These are phyloP conservation scores for Cossypha polioptera DNA, from an alignment of 2,797 vertebrate genomes.

Conservation along the genomic window DNA sequence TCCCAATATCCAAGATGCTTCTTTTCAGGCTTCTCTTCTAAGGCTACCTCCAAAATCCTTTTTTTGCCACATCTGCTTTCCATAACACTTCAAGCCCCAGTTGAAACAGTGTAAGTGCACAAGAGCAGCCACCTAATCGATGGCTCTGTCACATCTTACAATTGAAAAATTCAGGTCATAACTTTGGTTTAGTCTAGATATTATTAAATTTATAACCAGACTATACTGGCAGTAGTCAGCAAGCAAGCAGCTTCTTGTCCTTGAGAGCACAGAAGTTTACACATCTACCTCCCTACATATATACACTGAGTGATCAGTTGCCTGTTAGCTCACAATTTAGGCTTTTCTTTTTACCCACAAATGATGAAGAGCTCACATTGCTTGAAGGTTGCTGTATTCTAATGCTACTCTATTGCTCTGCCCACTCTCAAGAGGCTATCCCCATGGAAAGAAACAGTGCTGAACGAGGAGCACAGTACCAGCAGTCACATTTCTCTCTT, in stretches of 20 bases:
- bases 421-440: not conserved
- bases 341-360: not conserved
- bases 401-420: not conserved
- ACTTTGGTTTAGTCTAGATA: not conserved
- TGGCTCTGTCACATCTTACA: not conserved
- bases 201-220: not conserved
- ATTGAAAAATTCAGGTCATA: not conserved
- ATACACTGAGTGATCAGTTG: accelerated
- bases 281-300: accelerated
- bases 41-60: not conserved
- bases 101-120: not conserved
- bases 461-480: not conserved
- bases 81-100: not conserved
- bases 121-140: not conserved
- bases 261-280: not conserved
- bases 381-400: not conserved
- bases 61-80: not conserved
- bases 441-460: not conserved
- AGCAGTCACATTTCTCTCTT: not conserved
- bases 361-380: not conserved
- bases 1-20: not conserved
- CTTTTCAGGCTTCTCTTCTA: not conserved
- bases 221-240: not conserved
- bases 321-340: not conserved
- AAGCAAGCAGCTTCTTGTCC: not conserved